A percentile compares a stretch with the other conserved stretches of the same genome.
Conservation (phyloP, 2,888 invertebrate species). For the Microdon myrmicae region DNA sequence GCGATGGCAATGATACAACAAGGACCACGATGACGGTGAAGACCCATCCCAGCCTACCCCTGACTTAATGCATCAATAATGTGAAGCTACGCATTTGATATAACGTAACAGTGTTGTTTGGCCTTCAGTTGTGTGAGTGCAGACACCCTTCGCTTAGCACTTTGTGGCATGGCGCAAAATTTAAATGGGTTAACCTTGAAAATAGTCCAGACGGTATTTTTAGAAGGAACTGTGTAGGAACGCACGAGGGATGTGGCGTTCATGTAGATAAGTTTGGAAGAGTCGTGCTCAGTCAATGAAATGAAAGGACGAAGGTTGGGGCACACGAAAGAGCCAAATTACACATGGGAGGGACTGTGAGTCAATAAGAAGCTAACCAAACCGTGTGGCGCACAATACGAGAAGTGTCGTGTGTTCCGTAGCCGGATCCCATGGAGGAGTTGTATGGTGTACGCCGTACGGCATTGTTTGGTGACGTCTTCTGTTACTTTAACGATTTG, state of each 20-base stretch:
- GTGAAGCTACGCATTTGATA: conserved; percentile 48
- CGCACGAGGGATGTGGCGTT: conserved; percentile 25
- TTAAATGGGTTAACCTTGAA: conserved; percentile 51
- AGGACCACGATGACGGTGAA: conserved; percentile 4
- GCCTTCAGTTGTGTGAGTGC: conserved; percentile 17
- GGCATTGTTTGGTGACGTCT: too few species aligned
- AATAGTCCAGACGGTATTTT: conserved; percentile 52
- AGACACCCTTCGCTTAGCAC: conserved; percentile 33
- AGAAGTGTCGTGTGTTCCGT: too few species aligned
- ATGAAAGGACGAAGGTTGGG: conserved; percentile 8
- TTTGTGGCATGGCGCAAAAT: conserved; percentile 38
- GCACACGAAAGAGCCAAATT: too few species aligned
- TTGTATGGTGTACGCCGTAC: too few species aligned
- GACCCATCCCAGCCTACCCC: conserved; percentile 38
- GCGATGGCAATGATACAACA: conserved; percentile 15
- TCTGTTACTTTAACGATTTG: too few species aligned
- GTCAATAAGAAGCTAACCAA: too few species aligned
- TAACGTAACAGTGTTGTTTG: conserved; percentile 45
- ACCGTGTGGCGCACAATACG: too few species aligned
- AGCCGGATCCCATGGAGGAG: too few species aligned
- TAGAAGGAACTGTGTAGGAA: conserved; percentile 42
- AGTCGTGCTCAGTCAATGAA: conserved; percentile 29
- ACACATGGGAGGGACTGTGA: too few species aligned
- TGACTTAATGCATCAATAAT: conserved; percentile 52
- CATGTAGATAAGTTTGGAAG: background rate